These are phyloP conservation scores for Turnix velox DNA, from an alignment of 2,113 vertebrate genomes.

Conservation along the genomic window DNA sequence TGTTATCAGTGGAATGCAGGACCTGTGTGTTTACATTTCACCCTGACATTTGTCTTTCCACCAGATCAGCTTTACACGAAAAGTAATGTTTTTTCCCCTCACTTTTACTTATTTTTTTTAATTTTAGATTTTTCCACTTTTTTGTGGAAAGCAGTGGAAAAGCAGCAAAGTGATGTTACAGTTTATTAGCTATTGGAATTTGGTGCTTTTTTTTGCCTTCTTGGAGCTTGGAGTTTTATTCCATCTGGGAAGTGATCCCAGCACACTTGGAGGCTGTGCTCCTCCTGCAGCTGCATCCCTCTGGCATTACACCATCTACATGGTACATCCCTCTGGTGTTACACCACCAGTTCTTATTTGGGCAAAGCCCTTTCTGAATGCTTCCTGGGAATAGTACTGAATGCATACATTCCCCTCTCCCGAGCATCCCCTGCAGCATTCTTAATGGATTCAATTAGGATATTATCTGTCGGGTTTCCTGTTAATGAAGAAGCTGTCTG, in stretches of 20 bases:
- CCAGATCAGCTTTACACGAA: neutral
- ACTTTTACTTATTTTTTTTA: too few relatives aligned
- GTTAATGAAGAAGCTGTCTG: neutral
- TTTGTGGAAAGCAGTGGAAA: neutral
- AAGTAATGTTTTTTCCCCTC: neutral
- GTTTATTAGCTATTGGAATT: neutral
- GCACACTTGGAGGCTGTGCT: neutral
- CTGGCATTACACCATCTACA: accelerated
- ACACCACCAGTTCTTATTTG: neutral
- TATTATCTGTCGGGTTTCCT: neutral
- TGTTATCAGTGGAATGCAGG: neutral
- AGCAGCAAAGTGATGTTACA: neutral
- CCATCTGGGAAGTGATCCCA: accelerated
- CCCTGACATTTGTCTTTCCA: neutral
- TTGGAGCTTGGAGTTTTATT: neutral
- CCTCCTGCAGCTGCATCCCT: neutral
- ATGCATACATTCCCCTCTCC: neutral
- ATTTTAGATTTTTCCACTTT: neutral
- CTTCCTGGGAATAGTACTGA: neutral
- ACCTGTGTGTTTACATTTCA: neutral
- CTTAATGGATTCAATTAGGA: slow-evolving; percentile 40
- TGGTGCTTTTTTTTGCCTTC: neutral
- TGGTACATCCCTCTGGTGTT: neutral
- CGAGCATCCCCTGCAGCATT: neutral
- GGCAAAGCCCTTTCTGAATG: neutral